Conservation (phyloP, 2,797 vertebrate species). For the Numenius phaeopus region DNA sequence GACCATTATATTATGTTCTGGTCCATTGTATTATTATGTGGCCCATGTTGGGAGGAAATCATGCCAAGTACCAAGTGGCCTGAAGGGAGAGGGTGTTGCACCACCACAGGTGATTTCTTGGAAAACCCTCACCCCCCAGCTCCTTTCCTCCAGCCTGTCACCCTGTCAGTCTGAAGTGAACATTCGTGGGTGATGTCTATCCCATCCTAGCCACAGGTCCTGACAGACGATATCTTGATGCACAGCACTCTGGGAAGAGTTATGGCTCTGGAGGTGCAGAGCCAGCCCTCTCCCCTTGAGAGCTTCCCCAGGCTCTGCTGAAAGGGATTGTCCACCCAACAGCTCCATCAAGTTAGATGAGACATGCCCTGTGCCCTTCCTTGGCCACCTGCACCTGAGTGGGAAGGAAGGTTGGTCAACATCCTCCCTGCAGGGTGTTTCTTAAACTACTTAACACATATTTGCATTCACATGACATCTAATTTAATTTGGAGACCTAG, state of each 20-base stretch:
- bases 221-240: neutral
- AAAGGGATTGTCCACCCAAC: neutral
- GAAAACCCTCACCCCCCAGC: neutral
- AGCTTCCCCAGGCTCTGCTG: neutral
- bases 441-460: neutral
- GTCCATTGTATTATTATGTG: neutral
- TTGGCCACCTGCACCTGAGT: neutral
- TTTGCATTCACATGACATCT: neutral
- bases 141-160: neutral
- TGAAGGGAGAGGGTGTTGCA: neutral
- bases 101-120: neutral
- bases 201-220: no score
- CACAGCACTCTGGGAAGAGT: neutral
- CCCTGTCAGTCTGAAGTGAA: neutral
- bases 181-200: accelerated
- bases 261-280: neutral
- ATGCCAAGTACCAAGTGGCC: neutral
- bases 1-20: neutral
- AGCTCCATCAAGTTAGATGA: neutral
- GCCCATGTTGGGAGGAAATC: neutral
- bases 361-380: accelerated
- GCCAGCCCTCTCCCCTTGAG: neutral
- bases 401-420: neutral
- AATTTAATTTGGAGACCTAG: neutral
- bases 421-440: neutral